Evolutionary conservation across 2,113 vertebrate species (phyloP), one percentile per base, ranked within the genome.

Genomic region (Rhinolophus sinicus): DNA sequence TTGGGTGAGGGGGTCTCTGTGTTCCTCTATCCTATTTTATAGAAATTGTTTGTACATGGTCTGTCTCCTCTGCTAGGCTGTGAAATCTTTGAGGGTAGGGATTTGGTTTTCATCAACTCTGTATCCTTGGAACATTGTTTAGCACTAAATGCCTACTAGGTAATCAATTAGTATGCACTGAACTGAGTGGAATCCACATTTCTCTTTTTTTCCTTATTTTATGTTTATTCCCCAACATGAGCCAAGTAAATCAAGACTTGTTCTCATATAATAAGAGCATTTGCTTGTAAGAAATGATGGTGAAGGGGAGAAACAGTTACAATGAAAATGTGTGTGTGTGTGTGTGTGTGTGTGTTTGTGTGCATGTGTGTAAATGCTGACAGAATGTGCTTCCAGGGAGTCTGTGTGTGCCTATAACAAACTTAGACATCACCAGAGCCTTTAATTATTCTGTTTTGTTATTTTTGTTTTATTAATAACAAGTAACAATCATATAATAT

Each of bases 401-500:
- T 47, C 62, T 72, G 70, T 89, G 70, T 89, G 62, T 64, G 47
- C 35, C 47, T 30, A 47, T 85, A 78, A 93, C 9, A 88, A 65
- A 87, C 44, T 78, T 86, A 84, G 62, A 83, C 10, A 24, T 76
- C 84, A 88, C 56, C 47, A 64, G 85, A 64, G 72, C 5, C 70
- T 78, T 96, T 77, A 78, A 80, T 73, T 85, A 47, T 87, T 72
- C 22, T 56, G 13, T 64, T 77, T 60, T 52, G 21, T 64, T 90
- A 30, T 44, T 90, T 96, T 70, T 78, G 6, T 60, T 65, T 88
- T 82, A 95, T 93, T 90, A 89, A 67, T 77, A 83, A 52, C 33
- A 89, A 44, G 24, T 30, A 84, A 56, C 40, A 44, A 44, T 44
- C 40, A 44, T 44, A 44, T 54, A 40, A 38, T 83, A 52, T 77